These are phyloP conservation scores for Tetranychus cinnabarinus DNA, from an alignment of 1,140 invertebrate genomes.

Conservation along the genomic window DNA sequence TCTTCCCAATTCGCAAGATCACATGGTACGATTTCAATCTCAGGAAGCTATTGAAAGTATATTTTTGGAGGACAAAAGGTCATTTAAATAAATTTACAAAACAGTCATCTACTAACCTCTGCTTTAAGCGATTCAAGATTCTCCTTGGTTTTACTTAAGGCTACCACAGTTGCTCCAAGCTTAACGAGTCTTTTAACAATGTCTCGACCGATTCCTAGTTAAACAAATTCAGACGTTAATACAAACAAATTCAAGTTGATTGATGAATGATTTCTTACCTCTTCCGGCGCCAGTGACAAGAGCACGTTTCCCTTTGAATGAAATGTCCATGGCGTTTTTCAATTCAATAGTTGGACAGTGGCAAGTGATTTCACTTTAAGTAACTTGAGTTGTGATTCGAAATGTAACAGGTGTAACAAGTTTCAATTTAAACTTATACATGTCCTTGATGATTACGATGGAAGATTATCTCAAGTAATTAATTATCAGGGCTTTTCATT, in stretches of 20 bases:
- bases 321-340: conserved; percentile 16
- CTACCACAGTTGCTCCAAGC: neutral
- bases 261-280: conserved; percentile 28
- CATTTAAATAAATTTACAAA: neutral
- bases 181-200: neutral
- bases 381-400: too few species aligned
- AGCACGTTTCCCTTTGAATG: conserved; percentile 43
- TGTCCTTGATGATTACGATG: too few species aligned
- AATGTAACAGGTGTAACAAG: too few species aligned
- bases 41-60: conserved; percentile 23
- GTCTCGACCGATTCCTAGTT: neutral
- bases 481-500: too few species aligned
- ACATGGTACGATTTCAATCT: conserved; percentile 30
- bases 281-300: conserved; percentile 59
- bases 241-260: neutral
- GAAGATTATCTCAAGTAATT: too few species aligned
- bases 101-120: neutral
- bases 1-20: conserved; percentile 52
- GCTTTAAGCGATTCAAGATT: neutral
- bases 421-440: too few species aligned
- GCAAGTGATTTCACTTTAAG: too few species aligned
- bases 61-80: neutral
- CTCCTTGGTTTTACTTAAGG: neutral
- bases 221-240: neutral
- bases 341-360: too few species aligned